Percentiles rank a stretch among this genome's conserved stretches.
phyloP scores from a whole-genome alignment of 2,797 vertebrate genomes.

The Ambastaia sidthimunki region DNA sequence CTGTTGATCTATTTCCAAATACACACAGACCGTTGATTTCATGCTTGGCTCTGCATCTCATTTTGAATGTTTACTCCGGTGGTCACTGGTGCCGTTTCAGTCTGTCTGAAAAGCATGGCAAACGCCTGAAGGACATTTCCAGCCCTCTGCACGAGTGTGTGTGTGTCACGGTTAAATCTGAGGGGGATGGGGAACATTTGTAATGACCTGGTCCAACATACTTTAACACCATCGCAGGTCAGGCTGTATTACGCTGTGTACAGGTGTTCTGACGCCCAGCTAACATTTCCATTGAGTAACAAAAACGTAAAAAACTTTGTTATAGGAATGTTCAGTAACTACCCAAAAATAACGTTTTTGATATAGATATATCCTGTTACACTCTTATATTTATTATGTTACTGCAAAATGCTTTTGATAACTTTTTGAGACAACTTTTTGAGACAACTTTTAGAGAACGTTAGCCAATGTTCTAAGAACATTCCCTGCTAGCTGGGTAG shows the following conservation, averaged over 20 bases:
- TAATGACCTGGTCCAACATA: conserved; percentile 16
- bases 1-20: not conserved
- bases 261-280: conserved; percentile 2
- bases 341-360: too few relatives aligned
- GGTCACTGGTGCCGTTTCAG: conserved; percentile 36
- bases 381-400: too few relatives aligned
- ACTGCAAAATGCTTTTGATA: too few relatives aligned
- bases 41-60: conserved; percentile 38
- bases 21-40: not conserved
- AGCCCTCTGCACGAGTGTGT: conserved; percentile 8
- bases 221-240: conserved; percentile 3
- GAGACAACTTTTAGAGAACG: too few relatives aligned
- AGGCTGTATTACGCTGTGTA: not conserved
- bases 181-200: conserved; percentile 14
- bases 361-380: too few relatives aligned
- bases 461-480: too few relatives aligned
- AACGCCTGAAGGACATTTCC: conserved; percentile 56
- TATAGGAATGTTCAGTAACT: too few relatives aligned
- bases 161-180: conserved; percentile 45
- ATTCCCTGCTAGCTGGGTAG: too few relatives aligned
- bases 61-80: conserved; percentile 51
- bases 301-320: too few relatives aligned
- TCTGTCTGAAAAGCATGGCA: conserved; percentile 51
- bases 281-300: too few relatives aligned
- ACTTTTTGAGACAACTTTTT: too few relatives aligned